A percentile compares a stretch with the other conserved stretches of the same genome.
These are phyloP conservation scores for Copidosoma aretas DNA, from an alignment of 2,888 invertebrate species.

Conservation along the genomic window DNA sequence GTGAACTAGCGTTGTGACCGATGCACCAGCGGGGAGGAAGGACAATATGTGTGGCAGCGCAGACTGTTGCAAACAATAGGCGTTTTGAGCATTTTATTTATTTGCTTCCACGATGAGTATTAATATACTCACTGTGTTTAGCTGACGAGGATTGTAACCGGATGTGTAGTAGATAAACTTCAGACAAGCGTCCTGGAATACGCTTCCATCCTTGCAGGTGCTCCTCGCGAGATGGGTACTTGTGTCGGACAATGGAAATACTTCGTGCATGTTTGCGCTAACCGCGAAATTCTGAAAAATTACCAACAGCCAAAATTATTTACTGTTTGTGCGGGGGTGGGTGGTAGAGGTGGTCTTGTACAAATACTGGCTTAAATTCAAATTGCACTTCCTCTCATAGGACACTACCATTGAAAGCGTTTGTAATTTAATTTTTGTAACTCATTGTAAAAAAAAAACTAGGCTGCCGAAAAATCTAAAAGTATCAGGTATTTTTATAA, in stretches of 20 bases:
- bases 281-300: constrained; percentile 17
- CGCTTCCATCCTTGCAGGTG: constrained; percentile 16
- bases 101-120: background rate
- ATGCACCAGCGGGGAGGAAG: constrained; percentile 43
- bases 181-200: constrained; percentile 17
- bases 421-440: too few relatives aligned
- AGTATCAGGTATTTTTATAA: too few relatives aligned
- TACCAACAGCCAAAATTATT: too few relatives aligned
- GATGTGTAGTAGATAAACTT: background rate
- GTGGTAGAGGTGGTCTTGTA: too few relatives aligned
- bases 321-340: too few relatives aligned
- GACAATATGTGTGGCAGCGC: constrained; percentile 26
- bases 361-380: too few relatives aligned
- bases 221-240: constrained; percentile 1
- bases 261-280: constrained; percentile 17
- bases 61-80: constrained; percentile 29
- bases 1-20: constrained; percentile 34
- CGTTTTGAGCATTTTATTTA: too few relatives aligned
- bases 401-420: too few relatives aligned
- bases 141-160: constrained; percentile 29
- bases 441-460: too few relatives aligned
- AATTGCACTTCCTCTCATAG: too few relatives aligned
- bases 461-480: too few relatives aligned
- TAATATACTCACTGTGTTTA: constrained; percentile 17
- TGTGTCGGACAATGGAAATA: constrained; percentile 22